phyloP scores from a whole-genome alignment of 2,888 invertebrate genomes.

The Rotaria macrura region DNA sequence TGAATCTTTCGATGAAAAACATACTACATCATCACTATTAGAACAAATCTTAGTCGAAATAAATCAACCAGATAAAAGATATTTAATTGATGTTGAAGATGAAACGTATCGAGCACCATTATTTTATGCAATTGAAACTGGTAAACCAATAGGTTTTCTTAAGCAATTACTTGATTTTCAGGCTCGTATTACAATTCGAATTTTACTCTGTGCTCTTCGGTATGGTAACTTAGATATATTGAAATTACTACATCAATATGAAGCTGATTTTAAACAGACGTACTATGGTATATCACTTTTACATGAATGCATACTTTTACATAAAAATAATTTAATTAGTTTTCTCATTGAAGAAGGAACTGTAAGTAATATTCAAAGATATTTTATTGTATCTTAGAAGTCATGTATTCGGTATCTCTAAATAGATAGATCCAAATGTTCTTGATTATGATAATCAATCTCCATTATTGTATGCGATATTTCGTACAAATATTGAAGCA shows the following conservation, averaged over 20 bases:
- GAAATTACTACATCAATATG: background rate
- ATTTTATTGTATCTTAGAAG: too few species aligned
- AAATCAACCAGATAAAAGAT: background rate
- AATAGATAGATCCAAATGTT: background rate
- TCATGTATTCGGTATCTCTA: background rate
- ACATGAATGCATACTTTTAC: background rate
- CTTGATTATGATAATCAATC: background rate
- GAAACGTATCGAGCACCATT: background rate
- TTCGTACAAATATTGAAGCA: constrained; percentile 4
- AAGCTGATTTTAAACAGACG: background rate
- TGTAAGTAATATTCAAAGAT: background rate
- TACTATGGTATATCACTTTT: background rate
- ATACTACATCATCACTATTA: background rate
- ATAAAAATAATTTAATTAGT: background rate
- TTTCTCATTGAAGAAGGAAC: background rate
- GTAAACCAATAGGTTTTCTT: background rate
- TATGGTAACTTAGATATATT: background rate
- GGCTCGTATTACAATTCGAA: background rate
- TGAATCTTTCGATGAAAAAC: background rate
- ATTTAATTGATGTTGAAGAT: background rate
- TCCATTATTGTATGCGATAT: background rate
- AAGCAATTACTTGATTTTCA: background rate
- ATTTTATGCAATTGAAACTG: background rate
- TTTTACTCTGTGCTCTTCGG: background rate
- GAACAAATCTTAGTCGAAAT: background rate